These are phyloP conservation scores for Paguma larvata DNA, from an alignment of 2,797 vertebrate genomes.

Conservation along the genomic window DNA sequence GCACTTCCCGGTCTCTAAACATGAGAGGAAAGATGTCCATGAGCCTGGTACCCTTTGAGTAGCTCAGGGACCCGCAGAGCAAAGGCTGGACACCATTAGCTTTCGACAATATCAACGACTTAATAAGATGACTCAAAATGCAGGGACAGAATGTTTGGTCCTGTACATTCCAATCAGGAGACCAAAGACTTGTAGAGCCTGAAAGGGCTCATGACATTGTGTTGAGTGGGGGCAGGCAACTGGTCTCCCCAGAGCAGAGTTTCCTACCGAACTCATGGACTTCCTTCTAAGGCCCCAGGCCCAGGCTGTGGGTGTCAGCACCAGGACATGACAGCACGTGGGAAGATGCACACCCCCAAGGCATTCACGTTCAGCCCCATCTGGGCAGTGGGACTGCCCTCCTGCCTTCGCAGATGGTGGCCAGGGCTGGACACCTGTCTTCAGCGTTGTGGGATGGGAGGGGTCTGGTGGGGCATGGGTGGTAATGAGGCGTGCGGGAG, in stretches of 20 bases:
- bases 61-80: neutral
- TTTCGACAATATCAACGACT: too few species aligned
- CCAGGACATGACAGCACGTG: neutral
- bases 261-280: neutral
- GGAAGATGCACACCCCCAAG: neutral
- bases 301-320: neutral
- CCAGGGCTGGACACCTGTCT: neutral
- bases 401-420: neutral
- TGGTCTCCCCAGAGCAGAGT: too few species aligned
- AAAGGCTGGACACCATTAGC: neutral
- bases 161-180: too few species aligned
- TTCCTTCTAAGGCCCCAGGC: slow-evolving; percentile 56
- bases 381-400: neutral
- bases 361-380: neutral
- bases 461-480: too few species aligned
- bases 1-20: neutral
- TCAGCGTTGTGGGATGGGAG: neutral
- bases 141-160: too few species aligned
- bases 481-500: neutral
- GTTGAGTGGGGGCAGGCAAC: too few species aligned
- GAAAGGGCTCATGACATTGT: too few species aligned
- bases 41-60: too few species aligned
- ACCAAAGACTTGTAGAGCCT: too few species aligned
- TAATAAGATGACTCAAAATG: too few species aligned
- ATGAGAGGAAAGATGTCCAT: too few species aligned